phyloP scores from a whole-genome alignment of 1,140 invertebrate species.

The Drosophila tani region DNA sequence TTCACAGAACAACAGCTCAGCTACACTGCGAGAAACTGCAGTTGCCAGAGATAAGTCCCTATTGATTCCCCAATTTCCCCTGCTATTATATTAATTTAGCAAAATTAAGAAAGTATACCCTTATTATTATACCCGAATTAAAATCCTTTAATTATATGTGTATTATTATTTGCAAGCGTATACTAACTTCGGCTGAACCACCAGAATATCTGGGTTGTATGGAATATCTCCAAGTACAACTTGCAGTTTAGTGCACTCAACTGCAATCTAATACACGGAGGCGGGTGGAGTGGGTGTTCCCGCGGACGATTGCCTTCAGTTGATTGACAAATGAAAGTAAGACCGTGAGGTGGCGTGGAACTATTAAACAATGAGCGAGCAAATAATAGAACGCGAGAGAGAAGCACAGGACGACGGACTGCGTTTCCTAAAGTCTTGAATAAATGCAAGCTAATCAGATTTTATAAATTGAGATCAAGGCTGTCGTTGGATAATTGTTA shows the following conservation, averaged over 20 bases:
- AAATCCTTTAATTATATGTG: no score
- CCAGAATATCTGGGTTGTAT: no score
- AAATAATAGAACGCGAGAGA: neutral
- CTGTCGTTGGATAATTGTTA: constrained; percentile 11
- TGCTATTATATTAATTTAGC: no score
- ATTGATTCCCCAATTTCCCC: neutral
- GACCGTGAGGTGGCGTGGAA: constrained; percentile 43
- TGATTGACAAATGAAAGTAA: constrained; percentile 72
- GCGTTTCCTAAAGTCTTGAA: constrained; percentile 9
- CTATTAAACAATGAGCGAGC: constrained; percentile 56
- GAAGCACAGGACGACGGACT: neutral
- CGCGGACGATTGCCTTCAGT: constrained; percentile 20
- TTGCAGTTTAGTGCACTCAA: constrained; percentile 41
- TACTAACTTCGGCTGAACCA: no score
- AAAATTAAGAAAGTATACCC: no score
- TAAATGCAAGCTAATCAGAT: constrained; percentile 48
- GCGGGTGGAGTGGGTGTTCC: neutral
- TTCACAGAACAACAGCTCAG: constrained; percentile 16
- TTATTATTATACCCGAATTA: no score
- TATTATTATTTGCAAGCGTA: no score
- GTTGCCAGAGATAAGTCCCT: neutral
- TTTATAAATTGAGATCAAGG: constrained; percentile 14
- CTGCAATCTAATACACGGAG: neutral
- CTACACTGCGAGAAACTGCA: constrained; percentile 2
- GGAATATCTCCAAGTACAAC: constrained; percentile 6